Base-by-base conservation (phyloP, 2,888 invertebrate species). In the Aporophyla lueneburgensis region DNA sequence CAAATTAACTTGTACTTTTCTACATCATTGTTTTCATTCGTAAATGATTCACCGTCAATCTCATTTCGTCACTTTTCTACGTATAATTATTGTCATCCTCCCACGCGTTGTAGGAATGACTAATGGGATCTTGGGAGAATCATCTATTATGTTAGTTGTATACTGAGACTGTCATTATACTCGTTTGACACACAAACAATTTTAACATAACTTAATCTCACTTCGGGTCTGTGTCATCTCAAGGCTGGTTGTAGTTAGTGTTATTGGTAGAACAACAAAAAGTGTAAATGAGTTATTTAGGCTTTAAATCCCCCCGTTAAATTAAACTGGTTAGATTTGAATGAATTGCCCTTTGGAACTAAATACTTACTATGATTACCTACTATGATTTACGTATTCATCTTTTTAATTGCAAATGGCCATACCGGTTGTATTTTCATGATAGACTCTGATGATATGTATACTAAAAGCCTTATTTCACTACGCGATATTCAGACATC, bases 21-120 rank as follows among this genome's bases (percentile, higher is more conserved):
- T 80, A 86, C 73, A 80, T 80, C 76, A 86, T 90, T 91, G 86
- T 91, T 90, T 91, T 92, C 89, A 90, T 91, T 92, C 86, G 90
- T 81, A 86, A 90, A 86, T 94, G 93, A 95, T 86, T 94, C 93
- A 94, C 79, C 78, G 69, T 89, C 80, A 78, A 78, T 89, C 88
- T 88, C 76, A 89, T 94, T 92, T 93, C 91, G 91, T 93, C 92
- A 93, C 88, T 89, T 87, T 93, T 93, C 91, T 92, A 89, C 92
- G 91, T 92, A 94, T 89, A 85, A 88, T 90, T 89, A 87, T 89
- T 92, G 91, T 91, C 92, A 91, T 92, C 89, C 86, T 90, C 93
- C 92, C 91, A 94, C 93, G 89, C 91, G 73, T 86, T 86, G 76
- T 76, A 73, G 83, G 89, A 84, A 91, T 93, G 91, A 94, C 89